phyloP scores from a whole-genome alignment of 2,113 vertebrate genomes.

The Callionymus lyra region DNA sequence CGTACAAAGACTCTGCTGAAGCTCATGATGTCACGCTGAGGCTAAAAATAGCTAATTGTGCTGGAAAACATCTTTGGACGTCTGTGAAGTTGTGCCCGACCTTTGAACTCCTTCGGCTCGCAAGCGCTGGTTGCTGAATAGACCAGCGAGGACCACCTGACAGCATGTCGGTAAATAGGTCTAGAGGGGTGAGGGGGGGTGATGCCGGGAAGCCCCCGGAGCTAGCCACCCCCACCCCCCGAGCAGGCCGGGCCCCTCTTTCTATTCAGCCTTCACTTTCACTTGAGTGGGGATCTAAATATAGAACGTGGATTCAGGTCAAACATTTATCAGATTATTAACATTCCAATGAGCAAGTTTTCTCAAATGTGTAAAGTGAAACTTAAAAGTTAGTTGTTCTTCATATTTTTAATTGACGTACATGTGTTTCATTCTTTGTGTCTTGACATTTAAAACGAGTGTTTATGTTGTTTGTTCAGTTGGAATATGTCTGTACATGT shows the following conservation, averaged over 20 bases:
- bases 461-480: too few relatives aligned
- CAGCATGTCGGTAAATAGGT: constrained; percentile 45
- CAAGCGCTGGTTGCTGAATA: constrained; percentile 13
- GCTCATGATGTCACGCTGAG: constrained; percentile 13
- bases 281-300: constrained; percentile 26
- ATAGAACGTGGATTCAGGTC: constrained; percentile 10
- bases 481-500: too few relatives aligned
- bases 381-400: too few relatives aligned
- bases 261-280: constrained; percentile 27
- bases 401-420: too few relatives aligned
- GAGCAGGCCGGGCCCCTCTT: constrained; percentile 7
- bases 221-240: constrained; percentile 5
- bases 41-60: constrained; percentile 39
- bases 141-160: constrained; percentile 16
- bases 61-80: constrained; percentile 16
- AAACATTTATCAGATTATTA: background rate
- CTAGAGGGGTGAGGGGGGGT: constrained; percentile 21
- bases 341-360: too few relatives aligned
- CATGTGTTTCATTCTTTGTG: too few relatives aligned
- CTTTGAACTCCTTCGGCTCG: constrained; percentile 19
- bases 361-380: too few relatives aligned
- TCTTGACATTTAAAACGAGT: too few relatives aligned
- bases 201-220: constrained; percentile 54
- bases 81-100: constrained; percentile 8
- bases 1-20: too few relatives aligned